Conservation (phyloP, 2,888 invertebrate species). For the Papilio protenor region DNA sequence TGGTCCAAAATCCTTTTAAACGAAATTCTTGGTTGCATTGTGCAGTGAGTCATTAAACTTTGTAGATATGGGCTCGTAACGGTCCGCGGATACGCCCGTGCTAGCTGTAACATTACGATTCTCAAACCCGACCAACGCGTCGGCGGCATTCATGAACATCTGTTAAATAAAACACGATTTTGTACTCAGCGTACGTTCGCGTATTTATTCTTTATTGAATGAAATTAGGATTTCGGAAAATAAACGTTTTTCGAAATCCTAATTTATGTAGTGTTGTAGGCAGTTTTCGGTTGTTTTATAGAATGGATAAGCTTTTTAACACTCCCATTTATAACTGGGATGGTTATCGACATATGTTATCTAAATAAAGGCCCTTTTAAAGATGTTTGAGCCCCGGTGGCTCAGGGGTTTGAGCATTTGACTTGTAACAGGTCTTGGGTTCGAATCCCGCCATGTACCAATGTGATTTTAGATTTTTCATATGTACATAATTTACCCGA, state of each 20-base stretch:
- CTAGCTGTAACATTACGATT: conserved; percentile 51
- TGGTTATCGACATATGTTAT: too few relatives aligned
- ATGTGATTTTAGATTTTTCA: too few relatives aligned
- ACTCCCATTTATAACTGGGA: too few relatives aligned
- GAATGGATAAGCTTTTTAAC: too few relatives aligned
- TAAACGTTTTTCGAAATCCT: neutral
- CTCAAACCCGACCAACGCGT: conserved; percentile 51
- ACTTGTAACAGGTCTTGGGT: too few relatives aligned
- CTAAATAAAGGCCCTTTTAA: neutral
- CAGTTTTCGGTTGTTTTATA: neutral
- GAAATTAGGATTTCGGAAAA: conserved; percentile 22
- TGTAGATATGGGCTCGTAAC: conserved; percentile 62
- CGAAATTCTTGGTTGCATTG: conserved; percentile 57
- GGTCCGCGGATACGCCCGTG: conserved; percentile 54
- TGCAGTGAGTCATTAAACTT: conserved; percentile 65
- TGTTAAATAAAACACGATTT: conserved; percentile 40
- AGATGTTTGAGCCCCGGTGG: too few relatives aligned
- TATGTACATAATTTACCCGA: too few relatives aligned
- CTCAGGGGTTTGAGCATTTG: too few relatives aligned
- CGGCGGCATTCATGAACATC: conserved; percentile 43
- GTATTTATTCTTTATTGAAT: conserved; percentile 7
- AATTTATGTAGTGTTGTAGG: neutral
- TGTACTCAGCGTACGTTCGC: conserved; percentile 24
- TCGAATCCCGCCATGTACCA: too few relatives aligned
- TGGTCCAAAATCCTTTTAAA: conserved; percentile 46